phyloP scores from a whole-genome alignment of 2,797 vertebrate species.

The Pantherophis vulpinus region DNA sequence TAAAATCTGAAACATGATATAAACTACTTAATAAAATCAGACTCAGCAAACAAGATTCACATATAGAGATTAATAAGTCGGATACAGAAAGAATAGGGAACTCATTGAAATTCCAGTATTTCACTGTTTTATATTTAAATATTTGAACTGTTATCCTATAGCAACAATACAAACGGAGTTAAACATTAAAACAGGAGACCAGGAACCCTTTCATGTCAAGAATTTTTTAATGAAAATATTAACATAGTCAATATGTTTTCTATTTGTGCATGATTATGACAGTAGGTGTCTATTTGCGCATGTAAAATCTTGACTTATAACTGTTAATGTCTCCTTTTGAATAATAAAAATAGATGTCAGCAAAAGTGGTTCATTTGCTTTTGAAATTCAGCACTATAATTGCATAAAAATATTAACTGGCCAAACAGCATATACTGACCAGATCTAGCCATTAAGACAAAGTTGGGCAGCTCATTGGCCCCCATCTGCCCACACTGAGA shows the following conservation, averaged over 20 bases:
- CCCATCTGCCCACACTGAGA: neutral
- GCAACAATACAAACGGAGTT: neutral
- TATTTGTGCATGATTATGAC: constrained; percentile 31
- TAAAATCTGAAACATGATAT: neutral
- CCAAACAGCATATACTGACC: neutral
- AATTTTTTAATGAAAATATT: neutral
- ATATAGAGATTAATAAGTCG: neutral
- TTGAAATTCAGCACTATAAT: neutral
- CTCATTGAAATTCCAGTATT: constrained; percentile 2
- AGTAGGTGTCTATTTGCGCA: neutral
- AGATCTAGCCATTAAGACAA: constrained; percentile 8
- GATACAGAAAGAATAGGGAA: neutral
- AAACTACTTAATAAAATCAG: neutral
- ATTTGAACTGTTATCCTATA: neutral
- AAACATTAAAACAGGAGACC: neutral
- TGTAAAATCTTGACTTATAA: constrained; percentile 4
- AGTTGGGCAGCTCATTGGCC: neutral
- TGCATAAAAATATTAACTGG: constrained; percentile 3
- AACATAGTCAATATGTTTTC: constrained; percentile 3
- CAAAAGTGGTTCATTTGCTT: neutral
- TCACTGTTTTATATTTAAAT: constrained; percentile 30
- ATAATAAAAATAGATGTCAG: neutral
- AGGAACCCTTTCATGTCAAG: constrained; percentile 3
- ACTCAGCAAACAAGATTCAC: neutral
- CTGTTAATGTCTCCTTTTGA: constrained; percentile 8